Percentiles rank a stretch among this genome's conserved stretches.
Evolutionary conservation across 2,888 invertebrate species (phyloP).

Genomic region (Agrochola macilenta): DNA sequence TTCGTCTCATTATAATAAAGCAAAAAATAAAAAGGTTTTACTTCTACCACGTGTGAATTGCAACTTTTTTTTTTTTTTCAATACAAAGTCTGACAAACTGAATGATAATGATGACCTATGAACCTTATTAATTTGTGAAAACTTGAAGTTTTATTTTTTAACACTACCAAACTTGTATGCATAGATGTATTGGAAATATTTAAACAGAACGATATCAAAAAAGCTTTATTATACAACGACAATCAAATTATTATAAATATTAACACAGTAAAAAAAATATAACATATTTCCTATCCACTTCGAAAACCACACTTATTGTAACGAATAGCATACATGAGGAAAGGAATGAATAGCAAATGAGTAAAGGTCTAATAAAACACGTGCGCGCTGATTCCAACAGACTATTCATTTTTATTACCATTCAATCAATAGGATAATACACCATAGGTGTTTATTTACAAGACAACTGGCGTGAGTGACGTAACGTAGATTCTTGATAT

Average conservation of each 20-base stretch:
- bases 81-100: background rate
- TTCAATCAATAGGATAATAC: conserved; percentile 85
- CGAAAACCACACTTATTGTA: conserved; percentile 56
- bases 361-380: conserved; percentile 79
- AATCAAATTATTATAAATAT: conserved; percentile 68
- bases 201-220: conserved; percentile 56
- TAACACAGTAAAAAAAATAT: conserved; percentile 62
- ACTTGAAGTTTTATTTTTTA: too few species aligned
- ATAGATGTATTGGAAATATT: conserved; percentile 11
- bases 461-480: conserved; percentile 75
- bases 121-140: too few species aligned
- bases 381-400: conserved; percentile 84
- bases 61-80: background rate
- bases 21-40: too few species aligned
- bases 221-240: conserved; percentile 70
- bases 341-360: conserved; percentile 19
- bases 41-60: too few species aligned
- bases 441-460: conserved; percentile 89
- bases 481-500: conserved; percentile 68
- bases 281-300: conserved; percentile 50
- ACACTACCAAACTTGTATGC: background rate
- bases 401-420: conserved; percentile 89
- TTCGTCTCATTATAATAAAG: too few species aligned
- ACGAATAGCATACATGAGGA: conserved; percentile 62
- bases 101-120: background rate